These are phyloP conservation scores for Tridacna crocea DNA, from an alignment of 2,888 invertebrate species.

Conservation along the genomic window DNA sequence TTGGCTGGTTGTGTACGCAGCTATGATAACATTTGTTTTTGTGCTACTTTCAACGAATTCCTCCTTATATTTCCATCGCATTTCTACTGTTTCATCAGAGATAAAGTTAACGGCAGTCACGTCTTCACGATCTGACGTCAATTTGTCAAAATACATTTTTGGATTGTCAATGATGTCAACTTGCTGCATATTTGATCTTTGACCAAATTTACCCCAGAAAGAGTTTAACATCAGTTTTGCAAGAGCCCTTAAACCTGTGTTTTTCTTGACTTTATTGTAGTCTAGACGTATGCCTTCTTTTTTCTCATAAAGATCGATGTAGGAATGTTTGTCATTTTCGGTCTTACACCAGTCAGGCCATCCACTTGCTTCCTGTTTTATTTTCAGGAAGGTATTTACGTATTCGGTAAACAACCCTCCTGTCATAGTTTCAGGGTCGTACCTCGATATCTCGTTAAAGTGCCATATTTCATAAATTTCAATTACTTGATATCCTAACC, in stretches of 20 bases:
- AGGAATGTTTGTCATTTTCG: too few relatives aligned
- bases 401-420: slow-evolving; percentile 72
- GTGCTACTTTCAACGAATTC: slow-evolving; percentile 74
- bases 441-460: slow-evolving; percentile 38
- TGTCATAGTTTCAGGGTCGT: slow-evolving; percentile 21
- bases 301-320: too few relatives aligned
- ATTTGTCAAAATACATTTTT: slow-evolving; percentile 39
- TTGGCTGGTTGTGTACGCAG: slow-evolving; percentile 30
- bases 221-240: too few relatives aligned
- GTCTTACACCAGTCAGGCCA: too few relatives aligned
- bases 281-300: too few relatives aligned
- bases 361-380: too few relatives aligned
- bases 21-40: slow-evolving; percentile 37
- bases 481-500: slow-evolving; percentile 44
- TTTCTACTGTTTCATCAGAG: slow-evolving; percentile 41
- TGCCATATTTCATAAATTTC: too few relatives aligned
- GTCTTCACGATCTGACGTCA: slow-evolving; percentile 41
- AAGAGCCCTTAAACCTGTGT: too few relatives aligned
- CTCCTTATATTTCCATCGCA: too few relatives aligned
- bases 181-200: slow-evolving; percentile 41
- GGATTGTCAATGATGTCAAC: slow-evolving; percentile 32
- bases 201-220: slow-evolving; percentile 64
- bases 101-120: slow-evolving; percentile 43
- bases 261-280: too few relatives aligned
- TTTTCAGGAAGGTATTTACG: too few relatives aligned